Percentiles rank a stretch among this genome's conserved stretches.
Evolutionary conservation across 2,113 vertebrate genomes (phyloP).

Genomic region (Verasper variegatus): DNA sequence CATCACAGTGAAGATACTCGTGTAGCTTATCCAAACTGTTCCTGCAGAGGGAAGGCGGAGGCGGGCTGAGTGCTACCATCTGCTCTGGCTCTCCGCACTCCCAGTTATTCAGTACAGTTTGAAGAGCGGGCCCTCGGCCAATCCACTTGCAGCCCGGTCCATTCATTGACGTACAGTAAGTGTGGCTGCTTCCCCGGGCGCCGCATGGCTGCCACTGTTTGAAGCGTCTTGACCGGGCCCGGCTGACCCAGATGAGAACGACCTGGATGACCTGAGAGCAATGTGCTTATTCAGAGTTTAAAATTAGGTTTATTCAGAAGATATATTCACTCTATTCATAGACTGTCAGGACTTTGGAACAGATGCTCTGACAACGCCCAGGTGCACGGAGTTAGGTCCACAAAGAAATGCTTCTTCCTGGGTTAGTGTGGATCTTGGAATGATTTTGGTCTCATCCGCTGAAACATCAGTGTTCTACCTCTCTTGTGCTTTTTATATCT

Average conservation of each 20-base stretch:
- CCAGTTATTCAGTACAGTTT: conserved; percentile 22
- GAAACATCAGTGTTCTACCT: not conserved
- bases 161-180: conserved; percentile 29
- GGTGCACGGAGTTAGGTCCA: too few relatives aligned
- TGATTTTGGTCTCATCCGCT: not conserved
- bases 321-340: not conserved
- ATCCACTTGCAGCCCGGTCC: conserved; percentile 8
- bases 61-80: conserved; percentile 74
- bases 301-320: not conserved
- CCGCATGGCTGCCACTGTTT: conserved; percentile 1
- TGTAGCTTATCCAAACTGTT: conserved; percentile 70
- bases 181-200: conserved; percentile 1
- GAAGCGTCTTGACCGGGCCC: conserved; percentile 13
- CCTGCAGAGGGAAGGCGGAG: conserved; percentile 4
- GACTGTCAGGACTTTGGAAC: not conserved
- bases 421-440: too few relatives aligned
- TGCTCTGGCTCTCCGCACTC: conserved; percentile 66
- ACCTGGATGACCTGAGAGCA: conserved; percentile 10
- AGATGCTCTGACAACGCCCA: too few relatives aligned
- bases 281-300: not conserved
- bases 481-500: not conserved
- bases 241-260: conserved; percentile 17
- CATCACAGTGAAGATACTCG: conserved; percentile 60
- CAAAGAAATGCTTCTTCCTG: too few relatives aligned
- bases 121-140: conserved; percentile 15